Base-by-base conservation (phyloP, 2,888 invertebrate genomes). In the Mythimna loreyi region DNA sequence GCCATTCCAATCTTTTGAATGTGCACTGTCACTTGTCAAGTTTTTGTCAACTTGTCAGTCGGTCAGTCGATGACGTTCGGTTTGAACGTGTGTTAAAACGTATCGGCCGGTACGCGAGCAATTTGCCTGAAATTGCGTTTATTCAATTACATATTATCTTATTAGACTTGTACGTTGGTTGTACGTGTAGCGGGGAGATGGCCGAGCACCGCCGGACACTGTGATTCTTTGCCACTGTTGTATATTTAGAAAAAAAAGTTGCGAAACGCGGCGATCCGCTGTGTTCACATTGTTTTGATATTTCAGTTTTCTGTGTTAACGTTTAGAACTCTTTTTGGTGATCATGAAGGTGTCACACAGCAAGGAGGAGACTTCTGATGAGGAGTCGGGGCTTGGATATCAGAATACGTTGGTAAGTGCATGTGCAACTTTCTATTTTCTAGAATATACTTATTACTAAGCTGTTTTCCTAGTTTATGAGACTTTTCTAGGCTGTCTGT, bases 351-450 rank as follows among this genome's bases (percentile, higher is more conserved):
- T 89, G 66, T 72, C 89, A 59, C 87, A 86, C 60, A 87, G 81
- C 62, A 95, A 94, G 76, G 95, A 96, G 23, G 96, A 96, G 78
- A 93, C 91, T 45, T 96, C 95, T 2, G 96, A 97, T 85, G 97
- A 97, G 85, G 97, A 97, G 82, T 94, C 96, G 71, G 97, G 97
- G 71, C 92, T 98, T 87, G 97, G 97, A 62, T 97, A 97, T 86
- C 97, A 97, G 89, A 97, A 97, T 84, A 97, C 97, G 55, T 96
- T 97, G 96, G 97, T 97, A 86, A 97, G 97, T 96, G 53, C 68
- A 45, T 65, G 76, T 64, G 36, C 74, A 82, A 92, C 92, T 94
- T 94, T 92, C 92, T 93, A 88, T 86, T 91, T 90, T 90, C 86
- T 89, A 91, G 89, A 91, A 90, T 86, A 82, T 81, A 73, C 74